These are phyloP conservation scores for Agapornis canus DNA, from an alignment of 2,797 vertebrate genomes.

Conservation along the genomic window DNA sequence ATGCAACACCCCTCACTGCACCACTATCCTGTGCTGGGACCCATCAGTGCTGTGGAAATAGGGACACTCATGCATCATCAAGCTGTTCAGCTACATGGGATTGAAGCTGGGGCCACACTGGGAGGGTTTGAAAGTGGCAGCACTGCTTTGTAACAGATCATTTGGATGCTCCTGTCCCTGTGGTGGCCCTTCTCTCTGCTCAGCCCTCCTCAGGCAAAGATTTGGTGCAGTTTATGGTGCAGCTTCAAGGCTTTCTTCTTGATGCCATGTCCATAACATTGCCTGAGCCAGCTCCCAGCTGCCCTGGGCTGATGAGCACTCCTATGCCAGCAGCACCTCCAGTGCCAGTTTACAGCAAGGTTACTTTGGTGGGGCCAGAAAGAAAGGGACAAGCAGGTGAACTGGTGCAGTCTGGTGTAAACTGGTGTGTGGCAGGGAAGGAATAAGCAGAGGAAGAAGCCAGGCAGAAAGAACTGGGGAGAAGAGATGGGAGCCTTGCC, in stretches of 20 bases:
- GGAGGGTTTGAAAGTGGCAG: not conserved
- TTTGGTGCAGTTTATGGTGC: not conserved
- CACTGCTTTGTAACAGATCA: fast-evolving
- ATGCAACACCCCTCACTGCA: not conserved
- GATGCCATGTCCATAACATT: too few relatives aligned
- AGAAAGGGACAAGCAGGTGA: fast-evolving
- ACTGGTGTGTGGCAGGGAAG: not conserved
- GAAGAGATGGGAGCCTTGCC: not conserved
- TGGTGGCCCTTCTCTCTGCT: not conserved
- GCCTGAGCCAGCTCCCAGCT: not conserved
- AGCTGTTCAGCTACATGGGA: not conserved
- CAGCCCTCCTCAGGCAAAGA: not conserved
- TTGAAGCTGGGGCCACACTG: not conserved
- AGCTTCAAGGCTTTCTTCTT: not conserved
- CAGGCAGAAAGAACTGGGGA: not conserved
- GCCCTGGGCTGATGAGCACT: fast-evolving
- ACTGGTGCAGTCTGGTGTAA: not conserved
- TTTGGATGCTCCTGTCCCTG: not conserved
- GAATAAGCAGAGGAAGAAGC: not conserved
- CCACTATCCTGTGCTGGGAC: fast-evolving
- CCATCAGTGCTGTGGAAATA: not conserved
- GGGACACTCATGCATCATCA: not conserved
- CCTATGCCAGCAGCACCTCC: not conserved
- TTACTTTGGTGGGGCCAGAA: not conserved
- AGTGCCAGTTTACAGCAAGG: not conserved